These are phyloP conservation scores for Diplolepis rosae DNA, from an alignment of 2,888 invertebrate genomes.

Conservation along the genomic window DNA sequence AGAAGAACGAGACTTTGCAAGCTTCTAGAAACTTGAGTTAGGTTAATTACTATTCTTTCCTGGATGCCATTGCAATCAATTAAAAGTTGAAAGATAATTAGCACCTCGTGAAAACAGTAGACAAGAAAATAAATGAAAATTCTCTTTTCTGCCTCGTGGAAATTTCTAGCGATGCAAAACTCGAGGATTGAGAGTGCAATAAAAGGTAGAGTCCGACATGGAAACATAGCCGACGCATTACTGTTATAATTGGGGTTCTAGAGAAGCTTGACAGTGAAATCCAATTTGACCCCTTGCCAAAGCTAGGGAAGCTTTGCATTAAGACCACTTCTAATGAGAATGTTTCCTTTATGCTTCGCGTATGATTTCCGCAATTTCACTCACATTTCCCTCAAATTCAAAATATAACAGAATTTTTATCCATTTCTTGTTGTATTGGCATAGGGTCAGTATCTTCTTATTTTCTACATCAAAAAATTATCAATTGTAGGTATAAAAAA, in stretches of 20 bases:
- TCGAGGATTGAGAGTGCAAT: not conserved
- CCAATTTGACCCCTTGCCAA: slow-evolving; percentile 39
- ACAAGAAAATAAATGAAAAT: not conserved
- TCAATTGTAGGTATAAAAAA: too few relatives aligned
- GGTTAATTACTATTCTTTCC: not conserved
- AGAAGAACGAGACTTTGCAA: not conserved
- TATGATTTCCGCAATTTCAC: not conserved
- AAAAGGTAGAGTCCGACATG: not conserved
- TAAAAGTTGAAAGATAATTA: not conserved
- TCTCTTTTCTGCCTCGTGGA: not conserved
- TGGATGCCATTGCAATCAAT: not conserved
- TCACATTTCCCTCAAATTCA: not conserved
- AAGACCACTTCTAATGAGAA: not conserved
- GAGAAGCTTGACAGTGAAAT: slow-evolving; percentile 40
- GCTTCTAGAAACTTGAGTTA: not conserved
- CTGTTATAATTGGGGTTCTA: slow-evolving; percentile 42
- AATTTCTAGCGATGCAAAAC: not conserved
- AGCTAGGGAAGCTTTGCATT: not conserved
- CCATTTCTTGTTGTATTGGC: too few relatives aligned
- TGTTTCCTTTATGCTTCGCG: not conserved
- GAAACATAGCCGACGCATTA: slow-evolving; percentile 30
- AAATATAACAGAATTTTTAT: not conserved
- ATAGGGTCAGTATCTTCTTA: too few relatives aligned
- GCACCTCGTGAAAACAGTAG: not conserved
- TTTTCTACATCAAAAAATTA: too few relatives aligned